Conservation (phyloP, 2,888 invertebrate species). For the Drosophila phalerata region DNA sequence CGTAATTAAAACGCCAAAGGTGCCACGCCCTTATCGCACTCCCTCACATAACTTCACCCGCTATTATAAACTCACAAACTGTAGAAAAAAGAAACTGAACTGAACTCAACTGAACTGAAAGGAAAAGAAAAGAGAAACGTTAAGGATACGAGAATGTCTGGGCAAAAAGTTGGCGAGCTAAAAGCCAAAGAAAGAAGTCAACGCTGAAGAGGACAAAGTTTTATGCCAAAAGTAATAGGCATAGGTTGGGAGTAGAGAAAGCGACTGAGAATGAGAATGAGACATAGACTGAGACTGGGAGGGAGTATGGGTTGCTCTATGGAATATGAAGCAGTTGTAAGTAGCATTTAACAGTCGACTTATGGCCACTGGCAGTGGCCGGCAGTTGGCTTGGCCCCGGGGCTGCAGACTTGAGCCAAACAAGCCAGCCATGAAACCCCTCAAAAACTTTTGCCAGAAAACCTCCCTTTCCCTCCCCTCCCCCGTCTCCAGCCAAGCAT, state of each 20-base stretch:
- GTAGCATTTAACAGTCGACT: conserved; percentile 78
- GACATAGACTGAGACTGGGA: background rate
- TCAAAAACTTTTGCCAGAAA: conserved; percentile 49
- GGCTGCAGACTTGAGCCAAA: conserved; percentile 41
- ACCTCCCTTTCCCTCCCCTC: no score
- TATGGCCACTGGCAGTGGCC: conserved; percentile 66
- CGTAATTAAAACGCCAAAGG: conserved; percentile 79
- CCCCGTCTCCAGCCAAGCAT: background rate
- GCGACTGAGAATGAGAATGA: background rate
- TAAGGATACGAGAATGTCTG: conserved; percentile 58
- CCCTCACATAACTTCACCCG: conserved; percentile 7
- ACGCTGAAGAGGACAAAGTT: conserved; percentile 75
- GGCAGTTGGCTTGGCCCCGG: conserved; percentile 33
- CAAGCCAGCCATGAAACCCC: conserved; percentile 70
- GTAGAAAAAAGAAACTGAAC: conserved; percentile 37
- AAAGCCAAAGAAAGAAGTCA: conserved; percentile 71
- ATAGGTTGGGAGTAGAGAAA: conserved; percentile 42
- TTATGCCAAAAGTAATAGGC: conserved; percentile 80
- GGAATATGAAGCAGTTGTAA: conserved; percentile 69
- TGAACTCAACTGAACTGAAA: conserved; percentile 1
- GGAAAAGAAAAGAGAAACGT: conserved; percentile 1
- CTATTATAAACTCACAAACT: conserved; percentile 63
- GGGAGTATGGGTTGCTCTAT: conserved; percentile 9
- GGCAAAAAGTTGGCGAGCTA: conserved; percentile 61
- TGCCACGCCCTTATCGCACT: conserved; percentile 68